Evolutionary conservation across 2,797 vertebrate genomes (phyloP).

Genomic region (Gephyroberyx darwinii): DNA sequence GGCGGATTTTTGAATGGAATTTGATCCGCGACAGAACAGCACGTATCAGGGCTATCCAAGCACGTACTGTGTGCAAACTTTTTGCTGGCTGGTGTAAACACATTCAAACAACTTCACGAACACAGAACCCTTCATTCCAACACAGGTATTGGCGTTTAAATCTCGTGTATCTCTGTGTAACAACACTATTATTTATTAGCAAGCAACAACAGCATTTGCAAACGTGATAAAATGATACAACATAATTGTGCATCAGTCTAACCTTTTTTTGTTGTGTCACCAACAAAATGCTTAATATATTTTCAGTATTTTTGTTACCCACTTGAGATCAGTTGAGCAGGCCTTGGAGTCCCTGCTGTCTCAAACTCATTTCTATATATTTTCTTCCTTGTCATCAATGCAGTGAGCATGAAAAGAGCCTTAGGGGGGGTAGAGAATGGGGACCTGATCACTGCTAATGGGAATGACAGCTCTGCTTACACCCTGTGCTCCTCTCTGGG

Average conservation of each 20-base stretch:
- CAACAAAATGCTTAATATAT: constrained; percentile 17
- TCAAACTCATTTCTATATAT: constrained; percentile 5
- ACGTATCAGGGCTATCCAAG: too few species aligned
- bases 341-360: neutral
- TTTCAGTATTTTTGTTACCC: neutral
- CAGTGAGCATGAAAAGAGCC: constrained; percentile 32
- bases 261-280: constrained; percentile 12
- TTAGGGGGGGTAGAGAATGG: constrained; percentile 31
- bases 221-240: neutral
- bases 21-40: neutral
- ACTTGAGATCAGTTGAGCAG: constrained; percentile 2
- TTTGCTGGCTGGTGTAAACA: neutral
- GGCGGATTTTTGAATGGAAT: neutral
- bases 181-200: neutral
- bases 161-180: neutral
- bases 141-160: neutral
- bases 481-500: constrained; percentile 32
- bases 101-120: neutral
- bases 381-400: constrained; percentile 28
- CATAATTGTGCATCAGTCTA: neutral
- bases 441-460: constrained; percentile 54
- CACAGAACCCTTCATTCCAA: neutral
- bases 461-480: constrained; percentile 60
- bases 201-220: neutral
- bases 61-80: neutral